Conservation (phyloP, 1,140 invertebrate species). For the Pseudomyrmex cubaensis region DNA sequence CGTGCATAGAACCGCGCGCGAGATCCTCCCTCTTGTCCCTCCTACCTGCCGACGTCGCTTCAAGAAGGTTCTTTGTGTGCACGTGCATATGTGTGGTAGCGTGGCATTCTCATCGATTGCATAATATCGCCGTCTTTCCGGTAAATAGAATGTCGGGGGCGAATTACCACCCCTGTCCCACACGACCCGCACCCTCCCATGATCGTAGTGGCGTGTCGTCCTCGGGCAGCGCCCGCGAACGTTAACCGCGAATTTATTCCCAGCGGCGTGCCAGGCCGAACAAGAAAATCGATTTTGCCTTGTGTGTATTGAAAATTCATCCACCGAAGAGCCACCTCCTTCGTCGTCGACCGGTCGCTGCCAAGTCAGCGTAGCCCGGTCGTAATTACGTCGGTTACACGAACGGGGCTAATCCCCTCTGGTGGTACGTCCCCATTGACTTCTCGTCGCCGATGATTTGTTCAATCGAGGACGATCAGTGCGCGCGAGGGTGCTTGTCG, state of each 20-base stretch:
- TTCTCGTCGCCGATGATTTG: not conserved
- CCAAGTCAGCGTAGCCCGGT: constrained; percentile 44
- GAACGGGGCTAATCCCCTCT: not conserved
- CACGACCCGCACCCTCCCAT: not conserved
- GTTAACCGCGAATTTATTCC: constrained; percentile 74
- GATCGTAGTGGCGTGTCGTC: constrained; percentile 47
- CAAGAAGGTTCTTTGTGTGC: constrained; percentile 38
- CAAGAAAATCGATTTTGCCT: constrained; percentile 63
- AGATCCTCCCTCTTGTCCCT: not conserved
- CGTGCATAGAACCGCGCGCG: constrained; percentile 23
- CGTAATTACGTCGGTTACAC: constrained; percentile 56
- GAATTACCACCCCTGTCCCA: constrained; percentile 28
- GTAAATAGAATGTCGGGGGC: constrained; percentile 72
- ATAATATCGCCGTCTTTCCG: constrained; percentile 73
- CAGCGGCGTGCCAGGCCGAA: constrained; percentile 19
- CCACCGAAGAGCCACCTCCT: not conserved
- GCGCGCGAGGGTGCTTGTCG: not conserved
- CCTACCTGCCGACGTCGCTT: constrained; percentile 12
- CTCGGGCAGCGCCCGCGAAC: constrained; percentile 60
- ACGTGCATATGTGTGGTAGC: constrained; percentile 24
- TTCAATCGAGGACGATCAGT: not conserved
- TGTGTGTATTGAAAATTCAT: constrained; percentile 54
- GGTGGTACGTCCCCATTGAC: not conserved
- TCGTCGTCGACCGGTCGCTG: not conserved
- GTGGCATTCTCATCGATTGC: constrained; percentile 66